These are phyloP conservation scores for Pseudois nayaur DNA, from an alignment of 2,113 vertebrate species.

Conservation along the genomic window DNA sequence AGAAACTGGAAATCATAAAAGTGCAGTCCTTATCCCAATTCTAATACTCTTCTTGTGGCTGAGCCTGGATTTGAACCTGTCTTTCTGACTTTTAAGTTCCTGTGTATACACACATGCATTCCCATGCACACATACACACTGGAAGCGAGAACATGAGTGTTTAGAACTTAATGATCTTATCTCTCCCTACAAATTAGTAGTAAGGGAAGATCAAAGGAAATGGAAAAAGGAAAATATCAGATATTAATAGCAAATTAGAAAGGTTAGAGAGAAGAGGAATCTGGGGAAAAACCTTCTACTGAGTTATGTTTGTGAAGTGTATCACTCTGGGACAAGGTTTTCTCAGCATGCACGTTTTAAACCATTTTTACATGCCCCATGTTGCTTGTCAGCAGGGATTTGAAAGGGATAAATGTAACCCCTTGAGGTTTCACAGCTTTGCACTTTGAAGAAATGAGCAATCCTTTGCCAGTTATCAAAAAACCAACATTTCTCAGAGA, in stretches of 20 bases:
- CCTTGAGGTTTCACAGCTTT: conserved; percentile 75
- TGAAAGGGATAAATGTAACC: conserved; percentile 76
- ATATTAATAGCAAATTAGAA: neutral
- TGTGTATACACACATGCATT: rapidly evolving
- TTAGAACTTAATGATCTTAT: neutral
- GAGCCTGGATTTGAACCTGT: neutral
- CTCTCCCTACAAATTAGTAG: neutral
- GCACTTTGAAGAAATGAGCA: conserved; percentile 74
- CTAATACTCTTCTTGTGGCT: neutral
- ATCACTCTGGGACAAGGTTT: conserved; percentile 63
- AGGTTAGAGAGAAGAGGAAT: conserved; percentile 39
- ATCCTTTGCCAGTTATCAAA: conserved; percentile 71
- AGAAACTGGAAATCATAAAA: neutral
- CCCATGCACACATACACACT: neutral
- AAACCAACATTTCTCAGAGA: conserved; percentile 61
- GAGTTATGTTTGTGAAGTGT: conserved; percentile 62
- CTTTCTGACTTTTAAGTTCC: neutral
- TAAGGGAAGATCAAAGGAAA: conserved; percentile 1
- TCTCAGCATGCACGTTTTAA: conserved; percentile 72
- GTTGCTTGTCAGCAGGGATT: conserved; percentile 75
- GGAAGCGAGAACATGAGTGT: neutral
- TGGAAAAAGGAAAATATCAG: conserved; percentile 15
- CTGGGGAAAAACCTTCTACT: conserved; percentile 58
- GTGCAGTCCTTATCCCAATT: neutral
- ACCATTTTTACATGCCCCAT: conserved; percentile 71